Evolutionary conservation across 2,888 invertebrate species (phyloP).

Genomic region (Torymus texanus): DNA sequence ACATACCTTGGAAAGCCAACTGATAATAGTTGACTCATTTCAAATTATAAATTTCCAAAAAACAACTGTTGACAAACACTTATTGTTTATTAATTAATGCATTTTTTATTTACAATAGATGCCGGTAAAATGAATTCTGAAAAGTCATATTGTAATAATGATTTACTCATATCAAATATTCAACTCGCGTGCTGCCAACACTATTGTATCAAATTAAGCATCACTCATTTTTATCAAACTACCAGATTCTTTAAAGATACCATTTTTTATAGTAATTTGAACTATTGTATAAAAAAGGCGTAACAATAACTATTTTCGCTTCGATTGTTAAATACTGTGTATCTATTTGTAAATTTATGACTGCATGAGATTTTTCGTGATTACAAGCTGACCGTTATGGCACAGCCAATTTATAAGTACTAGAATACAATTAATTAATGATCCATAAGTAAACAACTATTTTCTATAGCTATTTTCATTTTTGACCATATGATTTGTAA

Average conservation of each 20-base stretch:
- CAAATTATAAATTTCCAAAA: constrained; percentile 31
- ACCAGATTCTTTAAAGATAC: constrained; percentile 14
- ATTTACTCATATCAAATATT: constrained; percentile 23
- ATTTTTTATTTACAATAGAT: constrained; percentile 41
- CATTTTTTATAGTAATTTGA: constrained; percentile 21
- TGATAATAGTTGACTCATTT: constrained; percentile 23
- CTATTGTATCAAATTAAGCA: constrained; percentile 35
- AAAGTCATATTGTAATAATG: constrained; percentile 11
- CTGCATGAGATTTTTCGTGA: background rate
- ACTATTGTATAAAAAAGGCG: constrained; percentile 15
- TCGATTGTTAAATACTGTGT: constrained; percentile 14
- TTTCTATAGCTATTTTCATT: background rate
- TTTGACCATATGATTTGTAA: background rate
- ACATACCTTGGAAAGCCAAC: constrained; percentile 40
- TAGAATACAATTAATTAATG: background rate
- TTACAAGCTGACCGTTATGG: background rate
- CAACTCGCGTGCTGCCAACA: constrained; percentile 26
- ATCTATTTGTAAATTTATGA: constrained; percentile 1
- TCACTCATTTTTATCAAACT: constrained; percentile 29
- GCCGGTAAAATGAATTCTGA: constrained; percentile 33
- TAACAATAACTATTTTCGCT: constrained; percentile 24
- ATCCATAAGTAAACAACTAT: background rate
- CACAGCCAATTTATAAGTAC: background rate
- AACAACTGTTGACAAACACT: constrained; percentile 30
- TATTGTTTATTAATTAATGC: constrained; percentile 37